Percentiles rank a stretch among this genome's conserved stretches.
Evolutionary conservation across 2,888 invertebrate genomes (phyloP).

Genomic region (Yponomeuta plumbellus): DNA sequence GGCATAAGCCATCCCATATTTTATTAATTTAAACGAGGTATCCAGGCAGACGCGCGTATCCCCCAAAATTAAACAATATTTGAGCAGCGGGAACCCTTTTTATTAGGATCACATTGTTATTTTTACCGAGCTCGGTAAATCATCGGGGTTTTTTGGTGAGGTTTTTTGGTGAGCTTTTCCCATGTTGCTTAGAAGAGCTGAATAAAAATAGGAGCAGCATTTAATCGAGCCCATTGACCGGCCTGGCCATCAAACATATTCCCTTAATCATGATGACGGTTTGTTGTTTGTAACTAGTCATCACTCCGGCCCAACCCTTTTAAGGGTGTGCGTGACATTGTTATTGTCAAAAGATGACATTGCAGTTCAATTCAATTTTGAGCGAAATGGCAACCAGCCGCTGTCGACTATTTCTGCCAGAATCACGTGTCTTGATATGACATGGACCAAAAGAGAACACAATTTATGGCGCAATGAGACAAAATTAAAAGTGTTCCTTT

Average conservation of each 20-base stretch:
- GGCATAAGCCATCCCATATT: conserved; percentile 49
- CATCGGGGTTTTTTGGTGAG: conserved; percentile 19
- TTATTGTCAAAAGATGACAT: not conserved
- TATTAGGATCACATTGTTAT: conserved; percentile 26
- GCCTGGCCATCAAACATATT: not conserved
- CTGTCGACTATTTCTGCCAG: too few relatives aligned
- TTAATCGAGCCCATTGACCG: not conserved
- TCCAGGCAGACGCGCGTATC: conserved; percentile 32
- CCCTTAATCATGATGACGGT: not conserved
- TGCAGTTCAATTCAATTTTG: not conserved
- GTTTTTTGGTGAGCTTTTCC: too few relatives aligned
- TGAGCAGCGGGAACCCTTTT: conserved; percentile 42
- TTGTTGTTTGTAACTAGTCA: not conserved
- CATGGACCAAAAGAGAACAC: too few relatives aligned
- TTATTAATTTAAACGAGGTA: conserved; percentile 55
- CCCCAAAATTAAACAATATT: conserved; percentile 38
- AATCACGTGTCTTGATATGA: too few relatives aligned
- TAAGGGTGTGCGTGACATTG: not conserved
- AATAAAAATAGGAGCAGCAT: not conserved
- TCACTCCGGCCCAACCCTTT: not conserved
- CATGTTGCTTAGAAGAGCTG: not conserved
- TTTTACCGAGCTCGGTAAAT: conserved; percentile 17
- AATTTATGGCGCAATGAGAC: too few relatives aligned
- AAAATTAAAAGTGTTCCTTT: too few relatives aligned
- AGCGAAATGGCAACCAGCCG: too few relatives aligned